Percentiles rank a stretch among this genome's conserved stretches.
Conservation (phyloP, 1,140 invertebrate genomes). For the Archegozetes longisetosus region DNA sequence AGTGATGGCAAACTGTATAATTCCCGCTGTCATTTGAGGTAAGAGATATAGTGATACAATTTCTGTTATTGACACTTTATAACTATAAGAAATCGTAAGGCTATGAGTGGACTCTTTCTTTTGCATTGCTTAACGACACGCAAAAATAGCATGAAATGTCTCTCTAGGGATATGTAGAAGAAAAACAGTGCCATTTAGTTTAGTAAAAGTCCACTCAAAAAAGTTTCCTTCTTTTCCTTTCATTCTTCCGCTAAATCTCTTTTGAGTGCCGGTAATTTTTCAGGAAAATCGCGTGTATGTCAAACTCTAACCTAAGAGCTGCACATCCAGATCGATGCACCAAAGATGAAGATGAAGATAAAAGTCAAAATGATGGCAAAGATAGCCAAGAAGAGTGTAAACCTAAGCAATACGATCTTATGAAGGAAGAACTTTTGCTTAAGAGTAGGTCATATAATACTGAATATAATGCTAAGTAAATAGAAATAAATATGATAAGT, state of each 20-base stretch:
- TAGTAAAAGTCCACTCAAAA: too few species aligned
- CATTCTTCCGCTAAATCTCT: too few species aligned
- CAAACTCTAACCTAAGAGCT: slow-evolving; percentile 3
- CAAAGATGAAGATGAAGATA: slow-evolving; percentile 5
- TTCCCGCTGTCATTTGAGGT: slow-evolving; percentile 17
- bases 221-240: too few species aligned
- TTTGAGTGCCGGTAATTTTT: too few species aligned
- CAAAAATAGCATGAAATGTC: too few species aligned
- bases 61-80: neutral
- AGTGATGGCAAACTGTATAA: slow-evolving; percentile 19
- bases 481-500: too few species aligned
- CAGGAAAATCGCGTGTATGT: slow-evolving; percentile 12
- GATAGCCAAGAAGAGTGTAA: slow-evolving; percentile 16
- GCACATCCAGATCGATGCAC: slow-evolving; percentile 17
- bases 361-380: slow-evolving; percentile 13
- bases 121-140: too few species aligned
- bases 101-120: too few species aligned
- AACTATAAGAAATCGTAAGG: too few species aligned
- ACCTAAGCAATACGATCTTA: slow-evolving; percentile 17
- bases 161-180: too few species aligned
- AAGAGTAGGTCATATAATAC: slow-evolving; percentile 15
- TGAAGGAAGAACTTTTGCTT: slow-evolving; percentile 15
- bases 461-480: too few species aligned
- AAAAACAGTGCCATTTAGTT: too few species aligned
- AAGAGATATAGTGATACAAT: neutral